These are phyloP conservation scores for Cyprinella venusta DNA, from an alignment of 2,797 vertebrate species.

Conservation along the genomic window DNA sequence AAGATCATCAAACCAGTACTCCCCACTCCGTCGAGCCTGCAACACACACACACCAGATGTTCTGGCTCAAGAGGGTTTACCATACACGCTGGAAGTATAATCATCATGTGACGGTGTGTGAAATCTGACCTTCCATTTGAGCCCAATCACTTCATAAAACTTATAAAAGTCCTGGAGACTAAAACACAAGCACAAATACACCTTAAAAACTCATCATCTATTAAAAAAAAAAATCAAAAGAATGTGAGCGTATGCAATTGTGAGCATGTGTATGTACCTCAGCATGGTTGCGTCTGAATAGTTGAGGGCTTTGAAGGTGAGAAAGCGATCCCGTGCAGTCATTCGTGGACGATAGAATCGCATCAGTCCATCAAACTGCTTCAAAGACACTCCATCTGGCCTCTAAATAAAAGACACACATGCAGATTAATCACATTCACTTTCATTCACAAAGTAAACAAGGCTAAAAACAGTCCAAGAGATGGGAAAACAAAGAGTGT, in stretches of 20 bases:
- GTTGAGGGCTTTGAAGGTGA: constrained; percentile 94
- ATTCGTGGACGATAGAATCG: constrained; percentile 93
- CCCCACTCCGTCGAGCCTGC: constrained; percentile 88
- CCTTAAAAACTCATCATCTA: neutral
- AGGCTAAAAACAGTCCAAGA: neutral
- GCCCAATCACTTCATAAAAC: constrained; percentile 94
- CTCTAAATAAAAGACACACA: constrained; percentile 74
- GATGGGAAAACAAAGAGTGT: neutral
- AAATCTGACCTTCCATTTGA: constrained; percentile 93
- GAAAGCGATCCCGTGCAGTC: constrained; percentile 88
- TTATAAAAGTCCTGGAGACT: constrained; percentile 95
- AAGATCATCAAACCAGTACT: constrained; percentile 97
- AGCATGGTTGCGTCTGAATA: constrained; percentile 84
- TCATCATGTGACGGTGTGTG: constrained; percentile 8
- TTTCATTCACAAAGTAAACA: constrained; percentile 29
- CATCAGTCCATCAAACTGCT: constrained; percentile 95
- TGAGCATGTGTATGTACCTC: constrained; percentile 73
- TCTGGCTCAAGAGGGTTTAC: constrained; percentile 2
- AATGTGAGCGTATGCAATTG: neutral
- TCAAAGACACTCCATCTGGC: constrained; percentile 87
- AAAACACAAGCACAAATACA: constrained; percentile 43
- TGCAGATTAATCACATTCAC: constrained; percentile 7
- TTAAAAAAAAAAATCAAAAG: neutral
- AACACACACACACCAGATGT: constrained; percentile 1
- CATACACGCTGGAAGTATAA: constrained; percentile 5